These are phyloP conservation scores for Oncorhynchus mykiss DNA, from an alignment of 2,113 vertebrate species.

Conservation along the genomic window DNA sequence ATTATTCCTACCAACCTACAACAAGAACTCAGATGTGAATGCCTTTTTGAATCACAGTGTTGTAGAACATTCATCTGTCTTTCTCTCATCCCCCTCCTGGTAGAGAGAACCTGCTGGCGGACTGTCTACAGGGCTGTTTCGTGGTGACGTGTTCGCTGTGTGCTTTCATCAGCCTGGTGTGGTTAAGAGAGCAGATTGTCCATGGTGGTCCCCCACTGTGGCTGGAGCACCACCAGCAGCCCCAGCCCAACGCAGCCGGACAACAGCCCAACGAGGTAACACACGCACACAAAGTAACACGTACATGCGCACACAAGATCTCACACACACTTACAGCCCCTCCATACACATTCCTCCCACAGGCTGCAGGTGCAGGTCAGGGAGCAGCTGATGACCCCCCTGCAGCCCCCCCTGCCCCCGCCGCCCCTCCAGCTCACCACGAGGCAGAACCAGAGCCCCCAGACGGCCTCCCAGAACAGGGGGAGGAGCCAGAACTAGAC, in stretches of 20 bases:
- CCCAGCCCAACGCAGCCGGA: constrained; percentile 83
- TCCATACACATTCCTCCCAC: neutral
- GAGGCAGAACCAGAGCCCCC: constrained; percentile 86
- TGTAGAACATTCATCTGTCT: neutral
- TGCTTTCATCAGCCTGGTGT: constrained; percentile 97
- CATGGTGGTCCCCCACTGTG: constrained; percentile 95
- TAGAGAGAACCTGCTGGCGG: constrained; percentile 96
- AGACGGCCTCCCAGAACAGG: constrained; percentile 83
- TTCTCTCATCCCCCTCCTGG: constrained; percentile 18
- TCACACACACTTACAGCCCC: too few relatives aligned
- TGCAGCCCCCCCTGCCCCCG: constrained; percentile 80
- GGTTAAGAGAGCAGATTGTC: constrained; percentile 97
- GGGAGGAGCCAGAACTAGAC: constrained; percentile 88
- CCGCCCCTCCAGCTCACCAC: constrained; percentile 81
- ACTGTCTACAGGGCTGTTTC: constrained; percentile 97
- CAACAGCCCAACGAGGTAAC: constrained; percentile 86
- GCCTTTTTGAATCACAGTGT: too few relatives aligned
- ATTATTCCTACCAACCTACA: neutral
- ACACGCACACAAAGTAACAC: neutral
- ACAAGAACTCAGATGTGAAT: neutral
- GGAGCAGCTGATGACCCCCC: constrained; percentile 73
- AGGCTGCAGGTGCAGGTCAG: constrained; percentile 75
- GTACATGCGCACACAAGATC: neutral
- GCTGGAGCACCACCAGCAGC: constrained; percentile 91
- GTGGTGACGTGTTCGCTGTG: constrained; percentile 97